Conservation (phyloP, 2,888 invertebrate species). For the Eumacrocentrus americanus region DNA sequence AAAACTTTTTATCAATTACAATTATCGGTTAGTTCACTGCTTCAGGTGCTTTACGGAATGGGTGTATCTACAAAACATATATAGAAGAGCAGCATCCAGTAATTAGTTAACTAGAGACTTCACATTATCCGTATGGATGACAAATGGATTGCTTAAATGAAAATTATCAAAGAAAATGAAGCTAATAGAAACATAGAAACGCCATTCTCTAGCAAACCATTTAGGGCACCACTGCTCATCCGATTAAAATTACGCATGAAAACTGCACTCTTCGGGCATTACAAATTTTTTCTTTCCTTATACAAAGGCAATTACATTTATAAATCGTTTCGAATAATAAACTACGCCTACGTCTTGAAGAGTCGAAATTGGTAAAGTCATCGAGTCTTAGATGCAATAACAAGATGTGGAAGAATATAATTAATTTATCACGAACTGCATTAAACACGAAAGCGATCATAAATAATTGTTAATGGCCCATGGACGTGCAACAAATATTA, state of each 20-base stretch:
- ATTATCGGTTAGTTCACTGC: no score
- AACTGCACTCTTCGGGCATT: neutral
- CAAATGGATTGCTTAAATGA: slow-evolving; percentile 8
- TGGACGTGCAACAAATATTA: neutral
- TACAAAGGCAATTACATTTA: slow-evolving; percentile 23
- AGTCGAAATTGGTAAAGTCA: slow-evolving; percentile 12
- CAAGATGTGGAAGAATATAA: neutral
- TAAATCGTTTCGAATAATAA: slow-evolving; percentile 29
- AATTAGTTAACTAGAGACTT: slow-evolving; percentile 43
- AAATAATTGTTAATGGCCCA: neutral
- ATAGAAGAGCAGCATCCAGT: slow-evolving; percentile 48
- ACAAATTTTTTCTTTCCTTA: slow-evolving; percentile 10
- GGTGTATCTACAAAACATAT: no score
- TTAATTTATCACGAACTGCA: neutral
- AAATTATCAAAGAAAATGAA: neutral
- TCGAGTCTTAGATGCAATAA: no score
- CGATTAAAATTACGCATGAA: neutral
- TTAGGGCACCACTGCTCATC: slow-evolving; percentile 52
- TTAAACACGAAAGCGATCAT: neutral
- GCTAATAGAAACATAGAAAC: neutral
- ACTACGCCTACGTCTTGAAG: slow-evolving; percentile 25
- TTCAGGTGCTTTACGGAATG: no score
- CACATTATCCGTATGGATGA: slow-evolving; percentile 29
- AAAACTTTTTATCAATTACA: no score
- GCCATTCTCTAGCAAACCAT: slow-evolving; percentile 41